These are phyloP conservation scores for Agapornis roseicollis DNA, from an alignment of 2,113 vertebrate species.

Conservation along the genomic window DNA sequence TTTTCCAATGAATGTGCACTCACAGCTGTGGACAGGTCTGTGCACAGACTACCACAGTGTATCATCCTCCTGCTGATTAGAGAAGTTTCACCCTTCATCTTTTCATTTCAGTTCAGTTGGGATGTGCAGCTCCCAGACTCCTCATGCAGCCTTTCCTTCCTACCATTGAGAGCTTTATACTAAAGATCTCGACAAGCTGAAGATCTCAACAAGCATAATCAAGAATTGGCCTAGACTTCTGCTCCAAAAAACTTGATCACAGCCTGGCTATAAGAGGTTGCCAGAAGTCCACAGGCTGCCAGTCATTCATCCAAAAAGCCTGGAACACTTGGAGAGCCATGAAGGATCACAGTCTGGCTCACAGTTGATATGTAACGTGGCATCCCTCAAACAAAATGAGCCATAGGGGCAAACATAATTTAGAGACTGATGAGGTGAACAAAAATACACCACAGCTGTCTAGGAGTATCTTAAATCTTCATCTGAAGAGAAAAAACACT, in stretches of 20 bases:
- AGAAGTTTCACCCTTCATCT: not conserved
- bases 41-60: not conserved
- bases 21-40: accelerated
- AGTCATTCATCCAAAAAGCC: not conserved
- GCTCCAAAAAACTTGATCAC: not conserved
- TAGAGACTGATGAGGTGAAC: not conserved
- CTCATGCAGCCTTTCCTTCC: not conserved
- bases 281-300: not conserved
- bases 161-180: not conserved
- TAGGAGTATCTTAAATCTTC: not conserved
- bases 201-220: not conserved
- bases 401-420: not conserved
- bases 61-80: not conserved
- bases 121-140: not conserved
- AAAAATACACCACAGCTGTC: not conserved
- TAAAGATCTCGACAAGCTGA: not conserved
- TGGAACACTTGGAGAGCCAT: not conserved
- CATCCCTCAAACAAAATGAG: not conserved
- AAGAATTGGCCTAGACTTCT: not conserved
- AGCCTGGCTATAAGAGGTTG: not conserved
- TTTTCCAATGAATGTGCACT: not conserved
- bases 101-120: not conserved
- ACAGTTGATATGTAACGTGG: not conserved
- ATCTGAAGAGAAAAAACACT: not conserved
- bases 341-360: not conserved